Percentiles rank a stretch among this genome's conserved stretches.
Evolutionary conservation across 2,797 vertebrate species (phyloP).

Genomic region (Harpagifer antarcticus): DNA sequence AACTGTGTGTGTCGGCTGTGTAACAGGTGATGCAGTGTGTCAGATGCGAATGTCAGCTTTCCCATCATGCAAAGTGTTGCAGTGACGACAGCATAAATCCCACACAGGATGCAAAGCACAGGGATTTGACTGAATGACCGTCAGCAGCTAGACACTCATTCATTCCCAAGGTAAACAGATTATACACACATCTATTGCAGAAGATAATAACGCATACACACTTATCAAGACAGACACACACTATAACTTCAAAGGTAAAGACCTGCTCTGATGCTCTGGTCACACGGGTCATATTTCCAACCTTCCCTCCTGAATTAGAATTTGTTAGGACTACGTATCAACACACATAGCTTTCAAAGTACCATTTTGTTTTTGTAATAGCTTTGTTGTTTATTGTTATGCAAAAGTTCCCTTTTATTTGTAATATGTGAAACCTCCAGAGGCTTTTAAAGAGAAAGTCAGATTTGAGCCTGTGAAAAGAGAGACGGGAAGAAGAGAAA

Average conservation of each 20-base stretch:
- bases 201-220: neutral
- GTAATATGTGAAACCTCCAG: neutral
- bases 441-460: slow-evolving; percentile 1
- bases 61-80: slow-evolving; percentile 50
- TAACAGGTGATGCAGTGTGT: slow-evolving; percentile 57
- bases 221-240: neutral
- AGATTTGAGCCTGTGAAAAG: neutral
- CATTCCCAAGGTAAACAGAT: neutral
- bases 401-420: neutral
- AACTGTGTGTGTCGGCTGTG: slow-evolving; percentile 18
- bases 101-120: neutral
- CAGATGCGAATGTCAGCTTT: slow-evolving; percentile 66
- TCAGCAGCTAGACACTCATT: neutral
- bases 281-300: neutral
- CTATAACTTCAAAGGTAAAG: neutral
- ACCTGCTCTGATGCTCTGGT: neutral
- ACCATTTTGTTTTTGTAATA: neutral
- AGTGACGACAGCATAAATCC: slow-evolving; percentile 60
- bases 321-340: neutral
- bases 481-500: neutral
- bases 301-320: neutral
- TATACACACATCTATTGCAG: neutral
- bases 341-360: neutral
- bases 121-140: neutral
- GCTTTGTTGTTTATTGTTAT: neutral